A percentile compares a stretch with the other conserved stretches of the same genome.
These are phyloP conservation scores for Danio albolineatus DNA, from an alignment of 2,797 vertebrate genomes.

Conservation along the genomic window DNA sequence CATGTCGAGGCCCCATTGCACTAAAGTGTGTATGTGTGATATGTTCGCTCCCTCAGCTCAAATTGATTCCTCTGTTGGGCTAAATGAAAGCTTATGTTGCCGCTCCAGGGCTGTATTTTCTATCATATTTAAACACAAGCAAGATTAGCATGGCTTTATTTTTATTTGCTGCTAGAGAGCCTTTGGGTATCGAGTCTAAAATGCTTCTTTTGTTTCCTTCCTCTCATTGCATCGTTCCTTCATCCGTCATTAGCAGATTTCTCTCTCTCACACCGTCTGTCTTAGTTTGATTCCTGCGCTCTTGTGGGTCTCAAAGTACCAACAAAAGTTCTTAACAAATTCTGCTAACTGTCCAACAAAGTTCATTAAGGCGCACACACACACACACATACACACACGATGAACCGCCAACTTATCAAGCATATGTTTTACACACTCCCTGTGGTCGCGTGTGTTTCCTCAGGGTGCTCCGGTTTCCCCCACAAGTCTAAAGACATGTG, in stretches of 20 bases:
- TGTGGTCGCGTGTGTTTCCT: too few relatives aligned
- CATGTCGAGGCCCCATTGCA: background rate
- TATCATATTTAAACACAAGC: slow-evolving; percentile 56
- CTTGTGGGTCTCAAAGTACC: slow-evolving; percentile 28
- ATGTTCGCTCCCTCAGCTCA: slow-evolving; percentile 18
- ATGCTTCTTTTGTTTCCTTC: slow-evolving; percentile 22
- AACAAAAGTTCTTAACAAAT: slow-evolving; percentile 10
- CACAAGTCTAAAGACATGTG: too few relatives aligned
- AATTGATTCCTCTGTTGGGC: slow-evolving; percentile 41
- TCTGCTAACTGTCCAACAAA: slow-evolving; percentile 1
- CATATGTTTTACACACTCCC: too few relatives aligned
- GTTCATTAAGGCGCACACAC: background rate
- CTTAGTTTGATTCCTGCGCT: slow-evolving; percentile 16
- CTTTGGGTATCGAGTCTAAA: slow-evolving; percentile 29
- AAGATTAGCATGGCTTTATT: slow-evolving; percentile 58
- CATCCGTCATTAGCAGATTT: slow-evolving; percentile 14
- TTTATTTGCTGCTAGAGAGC: slow-evolving; percentile 55
- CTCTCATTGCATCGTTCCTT: slow-evolving; percentile 8
- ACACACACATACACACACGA: background rate
- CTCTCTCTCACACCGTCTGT: slow-evolving; percentile 35
- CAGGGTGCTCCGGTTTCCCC: too few relatives aligned
- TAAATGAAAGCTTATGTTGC: slow-evolving; percentile 52
- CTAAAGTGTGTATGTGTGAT: slow-evolving; percentile 32
- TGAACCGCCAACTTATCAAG: too few relatives aligned
- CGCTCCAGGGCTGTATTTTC: slow-evolving; percentile 32